A percentile compares a stretch with the other conserved stretches of the same genome.
Evolutionary conservation across 2,113 vertebrate genomes (phyloP).

Genomic region (Andinoacara biseriatus): DNA sequence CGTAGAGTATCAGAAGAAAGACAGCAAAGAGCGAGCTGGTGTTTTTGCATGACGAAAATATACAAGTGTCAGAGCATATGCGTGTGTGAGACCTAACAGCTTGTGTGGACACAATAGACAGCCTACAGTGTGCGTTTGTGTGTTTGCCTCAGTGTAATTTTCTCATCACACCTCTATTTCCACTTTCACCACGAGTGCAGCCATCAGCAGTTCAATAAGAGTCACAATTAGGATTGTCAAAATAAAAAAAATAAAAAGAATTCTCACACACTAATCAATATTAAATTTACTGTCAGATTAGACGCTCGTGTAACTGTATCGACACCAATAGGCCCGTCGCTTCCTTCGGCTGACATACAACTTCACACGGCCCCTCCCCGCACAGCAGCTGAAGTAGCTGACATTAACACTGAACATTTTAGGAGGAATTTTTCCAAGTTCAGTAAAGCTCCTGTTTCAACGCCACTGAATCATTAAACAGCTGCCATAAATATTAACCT

Average conservation of each 20-base stretch:
- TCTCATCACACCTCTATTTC: slow-evolving; percentile 4
- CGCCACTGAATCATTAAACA: no score
- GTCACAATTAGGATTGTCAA: background rate
- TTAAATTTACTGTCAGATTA: background rate
- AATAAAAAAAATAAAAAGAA: background rate
- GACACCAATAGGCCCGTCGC: no score
- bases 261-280: background rate
- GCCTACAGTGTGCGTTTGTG: background rate
- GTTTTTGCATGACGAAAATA: background rate
- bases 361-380: no score
- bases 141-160: background rate
- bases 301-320: background rate
- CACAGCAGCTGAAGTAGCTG: no score
- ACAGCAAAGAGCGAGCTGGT: background rate
- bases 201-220: background rate
- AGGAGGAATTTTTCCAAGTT: no score
- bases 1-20: background rate
- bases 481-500: no score
- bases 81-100: background rate
- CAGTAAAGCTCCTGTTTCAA: no score
- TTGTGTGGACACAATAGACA: background rate
- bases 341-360: no score
- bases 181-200: background rate
- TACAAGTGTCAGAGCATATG: slow-evolving; percentile 7
- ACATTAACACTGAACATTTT: no score